These are phyloP conservation scores for Syngnathus acus DNA, from an alignment of 2,797 vertebrate species.

Conservation along the genomic window DNA sequence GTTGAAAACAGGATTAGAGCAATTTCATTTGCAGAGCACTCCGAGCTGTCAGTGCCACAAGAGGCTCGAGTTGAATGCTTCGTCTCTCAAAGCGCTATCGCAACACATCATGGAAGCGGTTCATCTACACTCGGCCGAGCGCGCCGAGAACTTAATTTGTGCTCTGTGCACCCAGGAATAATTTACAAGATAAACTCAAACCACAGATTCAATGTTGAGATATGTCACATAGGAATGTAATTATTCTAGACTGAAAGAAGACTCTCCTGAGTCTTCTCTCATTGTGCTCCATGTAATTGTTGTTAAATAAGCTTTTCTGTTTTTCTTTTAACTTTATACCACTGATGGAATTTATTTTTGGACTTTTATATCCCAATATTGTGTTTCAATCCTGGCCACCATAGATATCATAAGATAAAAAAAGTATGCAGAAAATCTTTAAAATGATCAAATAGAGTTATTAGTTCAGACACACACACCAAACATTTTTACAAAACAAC, in stretches of 20 bases:
- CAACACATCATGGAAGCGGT: slow-evolving; percentile 1
- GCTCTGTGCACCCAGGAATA: slow-evolving; percentile 3
- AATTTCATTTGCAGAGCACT: not conserved
- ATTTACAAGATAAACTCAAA: slow-evolving; percentile 5
- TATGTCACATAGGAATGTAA: not conserved
- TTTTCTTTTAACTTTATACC: not conserved
- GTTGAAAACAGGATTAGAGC: not conserved
- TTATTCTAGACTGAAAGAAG: slow-evolving; percentile 1
- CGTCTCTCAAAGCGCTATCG: not conserved
- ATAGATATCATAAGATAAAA: too few species aligned
- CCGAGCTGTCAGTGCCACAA: not conserved
- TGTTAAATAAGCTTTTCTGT: not conserved
- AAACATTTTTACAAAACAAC: not conserved
- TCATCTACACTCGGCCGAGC: slow-evolving; percentile 1
- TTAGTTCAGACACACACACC: not conserved
- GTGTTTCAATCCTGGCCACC: not conserved
- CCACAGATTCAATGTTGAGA: not conserved
- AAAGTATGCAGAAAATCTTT: too few species aligned
- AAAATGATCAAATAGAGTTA: not conserved
- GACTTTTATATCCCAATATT: not conserved
- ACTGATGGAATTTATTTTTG: not conserved
- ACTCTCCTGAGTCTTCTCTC: not conserved
- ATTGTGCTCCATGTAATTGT: not conserved
- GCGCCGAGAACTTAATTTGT: not conserved
- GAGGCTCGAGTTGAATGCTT: not conserved